A percentile compares a stretch with the other conserved stretches of the same genome.
phyloP scores from a whole-genome alignment of 2,113 vertebrate genomes.

The Misgurnus mizolepis region DNA sequence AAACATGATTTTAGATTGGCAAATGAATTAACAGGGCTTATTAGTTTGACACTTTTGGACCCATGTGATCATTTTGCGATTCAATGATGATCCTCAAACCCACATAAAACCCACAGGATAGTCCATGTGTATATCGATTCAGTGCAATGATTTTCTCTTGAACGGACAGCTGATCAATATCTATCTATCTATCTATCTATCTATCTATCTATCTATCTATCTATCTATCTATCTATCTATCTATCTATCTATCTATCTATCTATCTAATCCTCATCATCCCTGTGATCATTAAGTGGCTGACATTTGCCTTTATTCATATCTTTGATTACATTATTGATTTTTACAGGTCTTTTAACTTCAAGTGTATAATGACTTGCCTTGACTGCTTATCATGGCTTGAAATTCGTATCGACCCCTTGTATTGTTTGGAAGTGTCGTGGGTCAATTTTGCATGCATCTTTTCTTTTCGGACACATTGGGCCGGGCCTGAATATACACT shows the following conservation, averaged over 20 bases:
- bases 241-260: no score
- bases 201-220: constrained; percentile 1
- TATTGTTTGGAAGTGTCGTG: neutral
- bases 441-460: neutral
- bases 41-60: no score
- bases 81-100: neutral
- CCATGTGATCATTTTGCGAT: no score
- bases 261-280: neutral
- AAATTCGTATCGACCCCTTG: neutral
- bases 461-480: neutral
- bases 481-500: neutral
- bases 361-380: constrained; percentile 15
- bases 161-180: neutral
- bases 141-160: neutral
- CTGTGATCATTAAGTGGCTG: neutral
- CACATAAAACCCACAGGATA: no score
- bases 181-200: neutral
- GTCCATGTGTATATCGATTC: neutral
- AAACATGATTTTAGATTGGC: no score
- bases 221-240: no score
- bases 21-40: neutral
- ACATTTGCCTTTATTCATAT: neutral
- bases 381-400: neutral
- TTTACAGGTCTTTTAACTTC: neutral
- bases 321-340: constrained; percentile 9